Evolutionary conservation across 2,797 vertebrate species (phyloP).

Genomic region (Rachycentron canadum): DNA sequence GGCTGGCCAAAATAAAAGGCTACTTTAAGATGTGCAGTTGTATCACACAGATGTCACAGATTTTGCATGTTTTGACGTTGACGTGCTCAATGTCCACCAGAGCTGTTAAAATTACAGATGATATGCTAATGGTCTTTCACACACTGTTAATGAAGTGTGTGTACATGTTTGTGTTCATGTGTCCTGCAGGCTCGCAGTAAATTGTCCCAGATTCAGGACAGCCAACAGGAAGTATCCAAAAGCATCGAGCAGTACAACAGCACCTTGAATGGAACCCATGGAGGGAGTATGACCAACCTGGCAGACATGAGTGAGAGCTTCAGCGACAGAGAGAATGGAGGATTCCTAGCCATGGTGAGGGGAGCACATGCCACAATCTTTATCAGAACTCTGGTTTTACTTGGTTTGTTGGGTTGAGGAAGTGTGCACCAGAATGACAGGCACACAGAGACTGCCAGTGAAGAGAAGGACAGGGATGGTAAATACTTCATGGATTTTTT

Average conservation of each 20-base stretch:
- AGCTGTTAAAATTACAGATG: not conserved
- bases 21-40: too few relatives aligned
- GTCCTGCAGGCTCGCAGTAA: slow-evolving; percentile 79
- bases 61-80: too few relatives aligned
- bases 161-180: slow-evolving; percentile 13
- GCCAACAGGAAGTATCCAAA: slow-evolving; percentile 90
- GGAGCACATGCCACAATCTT: slow-evolving; percentile 54
- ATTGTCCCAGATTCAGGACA: slow-evolving; percentile 93
- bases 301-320: slow-evolving; percentile 91
- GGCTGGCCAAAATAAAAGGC: too few relatives aligned
- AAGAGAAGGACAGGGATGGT: too few relatives aligned
- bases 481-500: too few relatives aligned
- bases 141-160: too few relatives aligned
- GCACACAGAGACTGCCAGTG: too few relatives aligned
- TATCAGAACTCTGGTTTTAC: not conserved
- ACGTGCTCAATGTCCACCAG: too few relatives aligned
- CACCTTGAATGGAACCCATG: slow-evolving; percentile 89
- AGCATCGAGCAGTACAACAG: slow-evolving; percentile 91
- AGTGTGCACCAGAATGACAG: not conserved
- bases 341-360: slow-evolving; percentile 89
- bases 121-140: not conserved
- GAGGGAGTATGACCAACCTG: slow-evolving; percentile 91
- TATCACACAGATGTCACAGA: too few relatives aligned
- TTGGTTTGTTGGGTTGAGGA: not conserved
- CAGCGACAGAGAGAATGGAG: slow-evolving; percentile 87